Evolutionary conservation across 2,888 invertebrate species (phyloP), one percentile per base, ranked within the genome.

Genomic region (Lochmaea capreae): DNA sequence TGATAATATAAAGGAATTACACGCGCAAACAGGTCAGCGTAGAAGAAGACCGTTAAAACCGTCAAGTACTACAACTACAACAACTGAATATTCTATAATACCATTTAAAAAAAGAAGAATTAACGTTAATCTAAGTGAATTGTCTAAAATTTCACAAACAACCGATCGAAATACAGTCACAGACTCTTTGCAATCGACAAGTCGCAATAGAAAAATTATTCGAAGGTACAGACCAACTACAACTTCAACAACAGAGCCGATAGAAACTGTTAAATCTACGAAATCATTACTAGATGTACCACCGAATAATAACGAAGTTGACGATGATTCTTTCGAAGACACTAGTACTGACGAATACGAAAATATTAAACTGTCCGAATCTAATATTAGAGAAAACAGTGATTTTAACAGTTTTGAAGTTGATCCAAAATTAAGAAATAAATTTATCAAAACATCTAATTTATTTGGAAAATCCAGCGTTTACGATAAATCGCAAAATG

Each of bases 331-430:
- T 67, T 77, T 72, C 11, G 80, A 77, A 59, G 81, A 81, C 57
- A 70, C 75, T 8, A 75, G 76, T 52, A 75, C 78, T 9, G 83
- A 84, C 77, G 87, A 87, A 78, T 86, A 83, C 43, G 87, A 87
- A 79, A 86, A 87, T 73, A 87, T 88, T 67, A 87, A 87, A 78
- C 79, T 87, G 52, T 87, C 88, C 0, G 87, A 87, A 79, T 86
- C 86, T 22, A 87, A 86, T 75, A 87, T 87, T 42, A 80, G 86
- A 70, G 87, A 87, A 82, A 86, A 84, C 72, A 87, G 84, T 73
- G 84, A 86, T 62, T 77, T 85, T 5, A 85, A 81, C 61, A 78
- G 79, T n/a, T 80, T 81, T 66, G 76, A 71, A 22, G 16, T 74
- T 11, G 78, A 76, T 58, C 77, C 77, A 26, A 82, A 81, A 69